Conservation (phyloP, 2,888 invertebrate species). For the Cyclophora punctaria region DNA sequence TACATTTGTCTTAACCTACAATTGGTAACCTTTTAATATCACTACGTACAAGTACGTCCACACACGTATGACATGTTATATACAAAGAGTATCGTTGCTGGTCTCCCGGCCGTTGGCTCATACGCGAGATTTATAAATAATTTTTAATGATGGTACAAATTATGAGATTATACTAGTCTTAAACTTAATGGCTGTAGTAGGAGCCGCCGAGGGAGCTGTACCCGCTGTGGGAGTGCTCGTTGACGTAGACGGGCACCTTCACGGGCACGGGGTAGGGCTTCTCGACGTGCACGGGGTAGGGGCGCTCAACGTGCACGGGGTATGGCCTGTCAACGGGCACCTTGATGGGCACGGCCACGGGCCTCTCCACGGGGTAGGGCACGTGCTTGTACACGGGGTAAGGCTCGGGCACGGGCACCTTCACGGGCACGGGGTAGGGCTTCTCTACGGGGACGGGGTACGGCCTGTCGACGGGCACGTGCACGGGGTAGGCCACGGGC, state of each 20-base stretch:
- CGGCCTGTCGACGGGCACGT: constrained; percentile 77
- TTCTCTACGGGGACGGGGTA: constrained; percentile 73
- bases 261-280: constrained; percentile 75
- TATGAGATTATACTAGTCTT: constrained; percentile 44
- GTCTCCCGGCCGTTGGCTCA: constrained; percentile 56
- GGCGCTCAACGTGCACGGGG: constrained; percentile 73
- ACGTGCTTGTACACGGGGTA: constrained; percentile 81
- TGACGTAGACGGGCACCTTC: constrained; percentile 62
- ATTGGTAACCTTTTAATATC: constrained; percentile 69
- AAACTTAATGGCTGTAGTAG: constrained; percentile 56
- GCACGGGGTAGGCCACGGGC: constrained; percentile 77
- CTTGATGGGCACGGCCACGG: constrained; percentile 80
- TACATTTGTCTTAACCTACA: constrained; percentile 65
- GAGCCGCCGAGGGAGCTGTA: constrained; percentile 31
- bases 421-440: constrained; percentile 70
- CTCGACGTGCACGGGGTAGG: constrained; percentile 65
- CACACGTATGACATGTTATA: constrained; percentile 61
- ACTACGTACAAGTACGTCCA: constrained; percentile 64
- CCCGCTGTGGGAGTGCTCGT: constrained; percentile 33
- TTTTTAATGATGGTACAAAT: constrained; percentile 39
- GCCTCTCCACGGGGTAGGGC: constrained; percentile 76
- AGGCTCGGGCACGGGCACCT: constrained; percentile 74
- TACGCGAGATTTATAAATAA: constrained; percentile 56
- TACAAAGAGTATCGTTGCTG: constrained; percentile 62
- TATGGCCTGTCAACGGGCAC: constrained; percentile 80